A percentile compares a stretch with the other conserved stretches of the same genome.
These are phyloP conservation scores for Rapana venosa DNA, from an alignment of 2,888 invertebrate species.

Conservation along the genomic window DNA sequence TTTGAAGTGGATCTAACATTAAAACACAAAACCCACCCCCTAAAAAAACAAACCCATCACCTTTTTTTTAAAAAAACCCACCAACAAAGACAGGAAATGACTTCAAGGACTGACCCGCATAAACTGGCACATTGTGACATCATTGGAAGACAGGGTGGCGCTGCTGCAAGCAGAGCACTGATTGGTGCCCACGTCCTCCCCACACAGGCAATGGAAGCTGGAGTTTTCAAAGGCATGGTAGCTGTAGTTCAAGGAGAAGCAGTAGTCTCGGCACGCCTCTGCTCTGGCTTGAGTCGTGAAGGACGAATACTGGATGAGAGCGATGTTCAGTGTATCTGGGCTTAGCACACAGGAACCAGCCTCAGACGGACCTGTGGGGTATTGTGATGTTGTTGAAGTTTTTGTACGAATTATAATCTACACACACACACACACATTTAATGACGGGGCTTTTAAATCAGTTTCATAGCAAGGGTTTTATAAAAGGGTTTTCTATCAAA, in stretches of 20 bases:
- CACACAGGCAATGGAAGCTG: conserved; percentile 45
- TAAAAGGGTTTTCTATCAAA: too few species aligned
- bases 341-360: conserved; percentile 49
- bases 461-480: too few species aligned
- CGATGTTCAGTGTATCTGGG: conserved; percentile 31
- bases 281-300: conserved; percentile 19
- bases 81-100: not conserved
- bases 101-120: conserved; percentile 19
- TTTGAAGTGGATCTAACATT: too few species aligned
- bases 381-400: not conserved
- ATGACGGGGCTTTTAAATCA: too few species aligned
- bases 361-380: conserved; percentile 39
- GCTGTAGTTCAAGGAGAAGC: conserved; percentile 24
- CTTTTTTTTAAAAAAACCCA: not conserved
- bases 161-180: conserved; percentile 45
- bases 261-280: conserved; percentile 42
- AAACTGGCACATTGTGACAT: conserved; percentile 22
- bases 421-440: too few species aligned
- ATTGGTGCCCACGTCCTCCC: conserved; percentile 20
- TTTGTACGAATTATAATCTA: too few species aligned
- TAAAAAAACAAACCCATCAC: too few species aligned
- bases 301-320: conserved; percentile 37
- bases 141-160: conserved; percentile 1
- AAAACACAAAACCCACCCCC: too few species aligned
- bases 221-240: conserved; percentile 44